Conservation (phyloP, 2,888 invertebrate species). For the Troides oblongomaculatus region DNA sequence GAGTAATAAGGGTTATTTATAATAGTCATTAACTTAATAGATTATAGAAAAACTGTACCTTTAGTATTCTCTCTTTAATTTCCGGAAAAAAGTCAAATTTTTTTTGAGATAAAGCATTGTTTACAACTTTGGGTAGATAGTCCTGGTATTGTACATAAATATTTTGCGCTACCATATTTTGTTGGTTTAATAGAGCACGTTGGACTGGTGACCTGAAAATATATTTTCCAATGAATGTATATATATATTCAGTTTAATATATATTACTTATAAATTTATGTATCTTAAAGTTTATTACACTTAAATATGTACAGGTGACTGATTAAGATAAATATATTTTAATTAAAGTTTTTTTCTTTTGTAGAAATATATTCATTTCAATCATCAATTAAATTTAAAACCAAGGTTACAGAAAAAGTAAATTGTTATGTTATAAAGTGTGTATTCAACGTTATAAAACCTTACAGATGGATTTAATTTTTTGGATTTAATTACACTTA, state of each 20-base stretch:
- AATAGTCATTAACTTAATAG: too few species aligned
- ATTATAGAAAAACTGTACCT: background rate
- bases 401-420: too few species aligned
- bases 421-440: too few species aligned
- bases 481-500: background rate
- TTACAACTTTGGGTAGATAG: constrained; percentile 7
- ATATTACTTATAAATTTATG: too few species aligned
- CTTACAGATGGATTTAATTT: background rate
- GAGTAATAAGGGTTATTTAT: too few species aligned
- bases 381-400: too few species aligned
- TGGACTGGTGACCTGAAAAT: constrained; percentile 23
- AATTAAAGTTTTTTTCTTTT: too few species aligned
- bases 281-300: too few species aligned
- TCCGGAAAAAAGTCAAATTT: constrained; percentile 10
- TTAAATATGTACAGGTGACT: too few species aligned
- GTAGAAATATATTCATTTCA: too few species aligned
- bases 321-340: too few species aligned
- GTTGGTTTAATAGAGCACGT: constrained; percentile 9
- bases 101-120: constrained; percentile 11
- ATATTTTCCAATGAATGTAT: background rate
- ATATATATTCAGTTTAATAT: background rate
- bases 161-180: constrained; percentile 21
- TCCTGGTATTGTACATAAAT: constrained; percentile 16
- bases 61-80: constrained; percentile 10
- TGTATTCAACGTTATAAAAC: background rate